Base-by-base conservation (phyloP, 2,113 vertebrate genomes). In the Malurus elegans region DNA sequence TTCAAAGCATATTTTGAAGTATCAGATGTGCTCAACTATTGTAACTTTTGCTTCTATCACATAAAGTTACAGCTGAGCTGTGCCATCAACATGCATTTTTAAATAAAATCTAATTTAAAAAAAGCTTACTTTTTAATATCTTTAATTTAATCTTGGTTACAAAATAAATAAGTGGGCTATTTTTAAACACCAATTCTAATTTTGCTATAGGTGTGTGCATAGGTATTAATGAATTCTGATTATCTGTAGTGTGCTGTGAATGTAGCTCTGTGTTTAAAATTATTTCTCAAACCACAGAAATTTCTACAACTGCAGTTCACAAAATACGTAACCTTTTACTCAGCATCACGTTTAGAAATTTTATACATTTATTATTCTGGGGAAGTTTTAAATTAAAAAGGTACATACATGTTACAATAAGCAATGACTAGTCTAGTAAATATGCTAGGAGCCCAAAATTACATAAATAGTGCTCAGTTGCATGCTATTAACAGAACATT, bases 1-100 rank as follows among this genome's bases (percentile, higher is more conserved):
- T 95, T 96, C 89, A 96, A 93, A 95, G 76, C 92, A 86, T 86
- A 86, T 92, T 96, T 94, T 86, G 56, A 67, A 92, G 75, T 80
- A 96, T 64, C 44, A 4, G 61, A 90, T 96, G 34, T 72, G 51
- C 14, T 93, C 9, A 15, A 67, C 24, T 60, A 4, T 25, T 73
- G 38, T 51, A 85, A 71, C 54, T 92, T 82, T 12, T 80, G 10
- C 19, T 81, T 83, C 72, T 64, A 20, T 78, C 38, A 88, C 32
- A 56, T 36, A 31, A 82, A 91, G 36, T 73, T 91, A 51, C 8
- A 81, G 36, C 2, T 74, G 31, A 72, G 12, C 20, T 78, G 19
- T 36, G 17, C 5, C n/a, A 47, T 1, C 48, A 10, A 79, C 58
- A 60, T 11, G 14, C 4, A 78, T 7, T 57, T 47, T 36, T 4